phyloP scores from a whole-genome alignment of 2,797 vertebrate species.

The Ptychadena robeensis region DNA sequence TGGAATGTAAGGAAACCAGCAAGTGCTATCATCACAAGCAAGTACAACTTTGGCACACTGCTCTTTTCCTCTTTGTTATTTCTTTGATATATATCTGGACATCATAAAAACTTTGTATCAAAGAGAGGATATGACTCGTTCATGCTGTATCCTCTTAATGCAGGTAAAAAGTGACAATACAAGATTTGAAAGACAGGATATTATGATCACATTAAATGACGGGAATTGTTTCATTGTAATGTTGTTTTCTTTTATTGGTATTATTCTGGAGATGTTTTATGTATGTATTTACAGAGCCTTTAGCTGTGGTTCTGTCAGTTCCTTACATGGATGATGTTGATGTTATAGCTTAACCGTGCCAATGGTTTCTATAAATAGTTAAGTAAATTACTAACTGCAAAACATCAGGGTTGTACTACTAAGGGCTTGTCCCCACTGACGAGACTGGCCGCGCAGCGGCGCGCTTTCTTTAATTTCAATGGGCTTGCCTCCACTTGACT shows the following conservation, averaged over 20 bases:
- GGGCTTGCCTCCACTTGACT: too few relatives aligned
- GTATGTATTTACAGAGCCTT: neutral
- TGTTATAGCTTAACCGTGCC: too few relatives aligned
- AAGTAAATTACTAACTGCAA: too few relatives aligned
- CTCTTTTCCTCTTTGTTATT: conserved; percentile 16
- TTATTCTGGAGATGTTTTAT: conserved; percentile 26
- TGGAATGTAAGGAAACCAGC: neutral
- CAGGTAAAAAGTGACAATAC: conserved; percentile 29
- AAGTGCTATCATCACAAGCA: neutral
- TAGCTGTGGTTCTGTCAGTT: neutral
- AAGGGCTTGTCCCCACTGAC: too few relatives aligned
- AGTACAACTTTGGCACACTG: neutral
- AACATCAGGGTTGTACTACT: too few relatives aligned
- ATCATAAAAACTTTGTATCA: conserved; percentile 19
- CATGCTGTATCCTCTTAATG: conserved; percentile 23
- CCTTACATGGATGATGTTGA: too few relatives aligned
- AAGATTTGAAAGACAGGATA: conserved; percentile 33
- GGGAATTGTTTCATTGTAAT: conserved; percentile 50
- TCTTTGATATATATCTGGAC: conserved; percentile 13
- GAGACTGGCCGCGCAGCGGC: too few relatives aligned
- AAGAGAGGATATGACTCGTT: conserved; percentile 42
- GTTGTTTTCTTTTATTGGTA: conserved; percentile 16
- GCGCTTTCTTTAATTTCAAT: too few relatives aligned
- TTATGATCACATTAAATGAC: conserved; percentile 43
- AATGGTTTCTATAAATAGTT: too few relatives aligned